Evolutionary conservation across 1,140 invertebrate species (phyloP).

Genomic region (Thalassaphorura encarpata): DNA sequence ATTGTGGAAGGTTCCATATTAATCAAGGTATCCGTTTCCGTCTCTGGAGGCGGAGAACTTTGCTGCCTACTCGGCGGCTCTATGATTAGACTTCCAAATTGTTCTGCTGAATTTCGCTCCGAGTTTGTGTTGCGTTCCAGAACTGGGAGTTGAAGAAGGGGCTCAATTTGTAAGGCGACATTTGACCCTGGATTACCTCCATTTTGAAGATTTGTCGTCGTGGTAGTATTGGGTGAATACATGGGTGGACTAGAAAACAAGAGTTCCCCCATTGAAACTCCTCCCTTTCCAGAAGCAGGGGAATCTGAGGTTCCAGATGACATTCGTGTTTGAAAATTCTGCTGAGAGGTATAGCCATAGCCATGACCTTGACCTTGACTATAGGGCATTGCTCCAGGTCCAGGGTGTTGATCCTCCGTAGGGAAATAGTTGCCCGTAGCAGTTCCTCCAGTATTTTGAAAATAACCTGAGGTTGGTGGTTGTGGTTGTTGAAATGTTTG

Average conservation of each 20-base stretch:
- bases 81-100: too few relatives aligned
- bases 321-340: too few relatives aligned
- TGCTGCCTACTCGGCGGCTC: too few relatives aligned
- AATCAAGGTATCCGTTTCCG: too few relatives aligned
- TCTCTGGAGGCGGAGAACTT: too few relatives aligned
- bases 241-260: slow-evolving; percentile 23
- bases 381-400: neutral
- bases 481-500: slow-evolving; percentile 5
- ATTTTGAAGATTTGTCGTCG: neutral
- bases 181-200: too few relatives aligned
- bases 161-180: neutral
- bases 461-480: neutral
- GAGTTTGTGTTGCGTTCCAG: neutral
- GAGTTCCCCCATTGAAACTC: slow-evolving; percentile 27
- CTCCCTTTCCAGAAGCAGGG: neutral
- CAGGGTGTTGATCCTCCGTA: neutral
- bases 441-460: too few relatives aligned
- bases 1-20: too few relatives aligned
- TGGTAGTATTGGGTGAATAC: neutral
- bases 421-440: neutral
- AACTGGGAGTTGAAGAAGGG: neutral
- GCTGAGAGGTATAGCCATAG: neutral
- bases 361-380: neutral
- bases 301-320: too few relatives aligned
- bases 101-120: too few relatives aligned